Conservation (phyloP, 2,888 invertebrate species). For the Ceratothoa steindachneri region DNA sequence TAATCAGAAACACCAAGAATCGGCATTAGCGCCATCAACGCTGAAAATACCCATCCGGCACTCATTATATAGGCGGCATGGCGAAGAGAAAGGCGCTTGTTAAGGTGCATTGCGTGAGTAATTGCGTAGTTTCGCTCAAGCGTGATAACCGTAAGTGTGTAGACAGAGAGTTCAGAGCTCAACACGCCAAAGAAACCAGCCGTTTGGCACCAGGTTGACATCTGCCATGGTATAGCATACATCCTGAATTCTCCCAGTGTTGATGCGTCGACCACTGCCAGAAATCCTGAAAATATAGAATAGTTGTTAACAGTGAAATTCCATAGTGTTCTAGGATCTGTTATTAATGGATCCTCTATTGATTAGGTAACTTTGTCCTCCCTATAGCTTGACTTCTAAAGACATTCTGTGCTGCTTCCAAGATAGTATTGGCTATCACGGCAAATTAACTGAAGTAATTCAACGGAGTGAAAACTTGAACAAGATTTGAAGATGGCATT, state of each 20-base stretch:
- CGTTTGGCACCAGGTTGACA: constrained; percentile 84
- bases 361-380: neutral
- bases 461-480: too few species aligned
- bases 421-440: too few species aligned
- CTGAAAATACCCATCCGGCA: constrained; percentile 84
- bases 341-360: neutral
- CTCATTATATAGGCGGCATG: constrained; percentile 90
- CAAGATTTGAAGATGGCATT: too few species aligned
- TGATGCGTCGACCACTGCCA: constrained; percentile 92
- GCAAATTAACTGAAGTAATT: too few species aligned
- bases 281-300: constrained; percentile 66
- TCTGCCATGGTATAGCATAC: constrained; percentile 96
- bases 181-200: constrained; percentile 93
- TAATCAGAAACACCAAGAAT: constrained; percentile 89
- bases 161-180: constrained; percentile 89
- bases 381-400: too few species aligned
- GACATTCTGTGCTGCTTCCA: too few species aligned
- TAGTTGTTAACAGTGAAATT: neutral
- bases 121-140: constrained; percentile 94
- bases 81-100: constrained; percentile 80
- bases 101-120: constrained; percentile 94
- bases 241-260: constrained; percentile 92
- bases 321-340: neutral
- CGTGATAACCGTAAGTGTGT: constrained; percentile 92
- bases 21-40: constrained; percentile 81